phyloP scores from a whole-genome alignment of 2,888 invertebrate genomes.

The Morpho deidamia region DNA sequence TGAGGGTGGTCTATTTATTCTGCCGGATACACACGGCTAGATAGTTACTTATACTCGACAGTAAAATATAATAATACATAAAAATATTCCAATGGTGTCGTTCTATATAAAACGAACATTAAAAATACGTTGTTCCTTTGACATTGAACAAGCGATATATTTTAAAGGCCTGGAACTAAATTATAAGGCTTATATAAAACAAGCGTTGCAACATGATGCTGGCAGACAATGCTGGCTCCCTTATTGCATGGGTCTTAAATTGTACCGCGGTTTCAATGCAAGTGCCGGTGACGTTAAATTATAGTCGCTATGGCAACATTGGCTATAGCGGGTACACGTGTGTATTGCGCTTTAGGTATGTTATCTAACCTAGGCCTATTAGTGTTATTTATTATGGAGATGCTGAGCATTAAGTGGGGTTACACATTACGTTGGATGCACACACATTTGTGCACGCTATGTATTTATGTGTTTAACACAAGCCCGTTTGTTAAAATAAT shows the following conservation, averaged over 20 bases:
- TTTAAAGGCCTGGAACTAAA: constrained; percentile 38
- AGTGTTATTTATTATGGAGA: constrained; percentile 28
- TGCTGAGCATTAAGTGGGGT: constrained; percentile 1
- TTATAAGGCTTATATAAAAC: constrained; percentile 50
- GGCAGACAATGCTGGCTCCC: constrained; percentile 68
- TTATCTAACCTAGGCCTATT: constrained; percentile 44
- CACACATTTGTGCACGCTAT: background rate
- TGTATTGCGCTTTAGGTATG: constrained; percentile 54
- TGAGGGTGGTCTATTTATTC: too few relatives aligned
- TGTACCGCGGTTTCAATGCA: constrained; percentile 74
- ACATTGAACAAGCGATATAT: constrained; percentile 28
- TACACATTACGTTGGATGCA: background rate
- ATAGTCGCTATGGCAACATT: constrained; percentile 69
- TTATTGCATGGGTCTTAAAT: constrained; percentile 76
- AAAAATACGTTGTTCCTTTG: background rate
- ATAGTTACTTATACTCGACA: too few relatives aligned
- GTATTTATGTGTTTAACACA: background rate
- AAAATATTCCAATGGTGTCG: too few relatives aligned
- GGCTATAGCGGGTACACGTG: constrained; percentile 52
- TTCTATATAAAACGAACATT: too few relatives aligned
- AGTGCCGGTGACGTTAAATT: constrained; percentile 73
- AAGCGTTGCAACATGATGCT: constrained; percentile 61
- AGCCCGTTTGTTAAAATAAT: background rate
- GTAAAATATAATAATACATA: too few relatives aligned
- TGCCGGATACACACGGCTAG: too few relatives aligned